Evolutionary conservation across 2,888 invertebrate genomes (phyloP).

Genomic region (Bombylius major): DNA sequence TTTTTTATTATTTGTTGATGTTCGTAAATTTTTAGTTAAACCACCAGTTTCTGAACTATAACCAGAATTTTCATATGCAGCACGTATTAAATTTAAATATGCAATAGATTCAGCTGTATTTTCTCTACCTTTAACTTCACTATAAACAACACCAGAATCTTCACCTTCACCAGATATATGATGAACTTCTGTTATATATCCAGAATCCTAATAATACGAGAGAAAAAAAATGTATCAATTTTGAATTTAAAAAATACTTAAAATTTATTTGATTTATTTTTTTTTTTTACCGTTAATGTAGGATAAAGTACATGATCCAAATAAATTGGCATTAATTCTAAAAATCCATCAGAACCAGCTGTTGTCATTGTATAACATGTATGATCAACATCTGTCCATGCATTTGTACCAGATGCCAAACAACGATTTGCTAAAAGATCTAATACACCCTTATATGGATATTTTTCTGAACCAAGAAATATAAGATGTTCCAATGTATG

Average conservation of each 20-base stretch:
- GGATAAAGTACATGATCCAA: constrained; percentile 82
- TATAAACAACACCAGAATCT: constrained; percentile 90
- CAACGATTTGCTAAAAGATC: constrained; percentile 82
- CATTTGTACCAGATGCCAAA: constrained; percentile 84
- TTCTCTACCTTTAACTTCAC: constrained; percentile 84
- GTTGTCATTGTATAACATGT: constrained; percentile 84
- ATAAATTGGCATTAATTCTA: constrained; percentile 79
- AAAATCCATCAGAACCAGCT: constrained; percentile 75
- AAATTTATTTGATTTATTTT: neutral
- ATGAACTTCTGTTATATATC: constrained; percentile 81
- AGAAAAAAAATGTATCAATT: neutral
- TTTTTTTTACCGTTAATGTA: constrained; percentile 51
- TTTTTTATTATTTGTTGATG: constrained; percentile 67
- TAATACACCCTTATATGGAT: constrained; percentile 79
- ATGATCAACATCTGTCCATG: constrained; percentile 77
- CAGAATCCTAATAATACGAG: constrained; percentile 51
- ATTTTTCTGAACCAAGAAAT: constrained; percentile 79
- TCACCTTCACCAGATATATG: constrained; percentile 79
- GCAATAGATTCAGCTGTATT: constrained; percentile 65
- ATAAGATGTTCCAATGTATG: constrained; percentile 87
- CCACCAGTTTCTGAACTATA: constrained; percentile 81
- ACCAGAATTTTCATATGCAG: constrained; percentile 69
- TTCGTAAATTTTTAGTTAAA: constrained; percentile 68
- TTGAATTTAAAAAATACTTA: neutral
- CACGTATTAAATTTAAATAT: constrained; percentile 49